Conservation (phyloP, 2,888 invertebrate species). For the Chaitophorus viminalis region DNA sequence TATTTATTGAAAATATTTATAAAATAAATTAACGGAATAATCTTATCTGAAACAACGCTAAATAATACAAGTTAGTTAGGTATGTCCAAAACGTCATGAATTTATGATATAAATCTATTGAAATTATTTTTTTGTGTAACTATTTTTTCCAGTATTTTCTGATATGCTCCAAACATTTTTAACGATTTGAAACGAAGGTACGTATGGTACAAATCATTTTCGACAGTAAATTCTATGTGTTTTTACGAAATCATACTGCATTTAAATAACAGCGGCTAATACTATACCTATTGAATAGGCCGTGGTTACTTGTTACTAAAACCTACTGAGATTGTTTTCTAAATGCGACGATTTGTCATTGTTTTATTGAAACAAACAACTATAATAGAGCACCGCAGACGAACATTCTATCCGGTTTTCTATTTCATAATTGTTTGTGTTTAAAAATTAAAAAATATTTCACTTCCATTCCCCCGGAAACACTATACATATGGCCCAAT, state of each 20-base stretch:
- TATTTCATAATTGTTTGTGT: not conserved
- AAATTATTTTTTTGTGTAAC: too few species aligned
- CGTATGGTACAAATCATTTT: not conserved
- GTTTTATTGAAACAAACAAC: not conserved
- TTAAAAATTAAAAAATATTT: not conserved
- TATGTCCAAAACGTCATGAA: too few species aligned
- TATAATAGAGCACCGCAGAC: not conserved
- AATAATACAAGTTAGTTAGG: too few species aligned
- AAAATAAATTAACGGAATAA: too few species aligned
- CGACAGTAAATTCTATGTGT: not conserved
- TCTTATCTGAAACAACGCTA: too few species aligned
- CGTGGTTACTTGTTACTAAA: too few species aligned
- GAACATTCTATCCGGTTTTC: not conserved
- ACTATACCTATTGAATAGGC: too few species aligned
- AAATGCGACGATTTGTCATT: not conserved
- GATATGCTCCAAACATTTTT: not conserved
- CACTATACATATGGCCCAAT: too few species aligned
- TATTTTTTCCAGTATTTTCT: too few species aligned
- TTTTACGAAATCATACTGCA: not conserved
- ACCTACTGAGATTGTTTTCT: not conserved
- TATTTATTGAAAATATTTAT: too few species aligned
- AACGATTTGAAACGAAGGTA: not conserved
- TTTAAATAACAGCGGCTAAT: not conserved
- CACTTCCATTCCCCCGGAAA: not conserved
- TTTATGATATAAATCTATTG: too few species aligned